A percentile compares a stretch with the other conserved stretches of the same genome.
These are phyloP conservation scores for Parochlus steinenii DNA, from an alignment of 2,888 invertebrate genomes.

Conservation along the genomic window DNA sequence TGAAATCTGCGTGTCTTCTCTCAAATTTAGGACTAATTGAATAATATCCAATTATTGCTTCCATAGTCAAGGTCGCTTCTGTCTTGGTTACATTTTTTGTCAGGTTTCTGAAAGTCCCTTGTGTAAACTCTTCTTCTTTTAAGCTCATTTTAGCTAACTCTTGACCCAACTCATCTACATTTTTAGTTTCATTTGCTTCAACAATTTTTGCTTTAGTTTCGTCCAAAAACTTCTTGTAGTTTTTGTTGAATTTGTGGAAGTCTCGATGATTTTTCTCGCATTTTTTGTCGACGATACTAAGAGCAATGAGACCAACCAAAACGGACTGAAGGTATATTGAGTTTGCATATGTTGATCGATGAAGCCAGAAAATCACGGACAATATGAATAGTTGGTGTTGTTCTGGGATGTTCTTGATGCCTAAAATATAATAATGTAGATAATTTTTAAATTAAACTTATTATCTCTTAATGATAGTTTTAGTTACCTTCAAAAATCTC, in stretches of 20 bases:
- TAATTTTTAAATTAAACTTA: no score
- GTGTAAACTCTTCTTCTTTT: conserved; percentile 16
- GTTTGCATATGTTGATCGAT: conserved; percentile 22
- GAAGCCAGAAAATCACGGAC: conserved; percentile 26
- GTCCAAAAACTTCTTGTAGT: conserved; percentile 21
- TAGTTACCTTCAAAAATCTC: conserved; percentile 20
- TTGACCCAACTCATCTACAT: conserved; percentile 13
- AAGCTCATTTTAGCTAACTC: conserved; percentile 15
- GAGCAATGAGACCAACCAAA: conserved; percentile 22
- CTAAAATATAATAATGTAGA: no score
- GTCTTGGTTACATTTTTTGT: conserved; percentile 5
- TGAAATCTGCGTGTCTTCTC: conserved; percentile 23
- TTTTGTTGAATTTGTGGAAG: conserved; percentile 21
- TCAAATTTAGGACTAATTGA: conserved; percentile 2
- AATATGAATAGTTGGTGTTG: conserved; percentile 24
- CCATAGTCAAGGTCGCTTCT: conserved; percentile 8
- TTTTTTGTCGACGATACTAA: conserved; percentile 24
- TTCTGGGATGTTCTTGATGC: conserved; percentile 19
- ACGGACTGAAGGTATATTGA: conserved; percentile 23
- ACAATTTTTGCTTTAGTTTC: conserved; percentile 17
- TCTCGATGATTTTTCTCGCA: conserved; percentile 24
- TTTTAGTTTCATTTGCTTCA: not conserved
- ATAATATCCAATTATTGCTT: conserved; percentile 1
- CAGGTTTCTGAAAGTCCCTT: not conserved
- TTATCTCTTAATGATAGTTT: no score